These are phyloP conservation scores for Apostichopus parvimensis DNA, from an alignment of 35 echinoderm and acorn worm genomes.

Conservation along the genomic window DNA sequence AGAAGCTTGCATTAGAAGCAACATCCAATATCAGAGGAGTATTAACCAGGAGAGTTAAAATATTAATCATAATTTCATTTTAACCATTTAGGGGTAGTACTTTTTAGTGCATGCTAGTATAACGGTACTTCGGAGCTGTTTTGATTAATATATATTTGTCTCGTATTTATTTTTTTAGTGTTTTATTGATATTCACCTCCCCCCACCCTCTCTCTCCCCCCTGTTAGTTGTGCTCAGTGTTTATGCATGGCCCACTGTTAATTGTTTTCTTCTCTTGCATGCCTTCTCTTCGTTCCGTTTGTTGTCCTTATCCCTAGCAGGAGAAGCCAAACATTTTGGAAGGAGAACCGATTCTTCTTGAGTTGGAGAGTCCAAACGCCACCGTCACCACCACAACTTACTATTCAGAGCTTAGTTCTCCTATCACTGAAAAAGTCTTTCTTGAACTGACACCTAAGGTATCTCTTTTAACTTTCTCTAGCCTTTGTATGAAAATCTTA, in stretches of 20 bases:
- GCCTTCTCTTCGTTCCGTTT: neutral
- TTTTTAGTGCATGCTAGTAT: no score
- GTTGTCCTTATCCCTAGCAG: neutral
- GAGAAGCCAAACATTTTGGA: constrained; percentile 52
- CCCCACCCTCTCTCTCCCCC: neutral
- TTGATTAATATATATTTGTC: no score
- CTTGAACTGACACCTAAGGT: constrained; percentile 47
- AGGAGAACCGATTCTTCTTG: constrained; percentile 60
- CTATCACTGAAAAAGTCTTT: constrained; percentile 45
- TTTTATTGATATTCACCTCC: no score
- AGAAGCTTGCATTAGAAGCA: no score
- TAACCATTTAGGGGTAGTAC: no score
- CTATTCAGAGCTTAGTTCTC: constrained; percentile 50
- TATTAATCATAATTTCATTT: no score
- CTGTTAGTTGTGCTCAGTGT: neutral
- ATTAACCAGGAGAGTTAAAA: no score
- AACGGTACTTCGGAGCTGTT: no score
- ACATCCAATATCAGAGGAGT: no score
- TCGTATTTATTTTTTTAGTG: no score
- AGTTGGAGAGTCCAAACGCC: constrained; percentile 28
- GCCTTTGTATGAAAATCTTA: constrained; percentile 1
- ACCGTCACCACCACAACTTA: constrained; percentile 62
- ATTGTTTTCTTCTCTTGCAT: constrained; percentile 4
- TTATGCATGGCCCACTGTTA: constrained; percentile 24
- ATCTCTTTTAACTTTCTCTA: constrained; percentile 19